Evolutionary conservation across 2,113 vertebrate species (phyloP), one percentile per base, ranked within the genome.

Genomic region (Pterophyllum scalare): DNA sequence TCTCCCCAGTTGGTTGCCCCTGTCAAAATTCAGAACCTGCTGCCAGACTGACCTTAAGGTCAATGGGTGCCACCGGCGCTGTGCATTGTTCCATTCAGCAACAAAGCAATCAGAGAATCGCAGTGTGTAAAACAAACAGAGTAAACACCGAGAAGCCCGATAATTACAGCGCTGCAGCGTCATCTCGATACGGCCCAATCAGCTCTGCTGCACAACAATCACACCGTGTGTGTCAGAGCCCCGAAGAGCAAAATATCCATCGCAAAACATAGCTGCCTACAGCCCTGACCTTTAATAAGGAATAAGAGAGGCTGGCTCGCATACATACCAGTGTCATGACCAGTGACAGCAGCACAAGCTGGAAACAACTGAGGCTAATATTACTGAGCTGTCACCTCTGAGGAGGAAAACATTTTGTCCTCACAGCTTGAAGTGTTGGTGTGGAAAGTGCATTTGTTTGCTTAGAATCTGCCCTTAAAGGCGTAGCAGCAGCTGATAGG

Each of bases 11-110:
- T 86, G 93, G 91, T 91, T 92, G 87, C 91, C 86, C 87, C 93
- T 90, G 93, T 95, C 93, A 95, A 94, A 95, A 92, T 90, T 93
- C 89, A 79, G 87, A 94, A 94, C 94, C 94, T 94, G 94, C 93
- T 91, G 92, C 94, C 91, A 90, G 83, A 91, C 81, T 92, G 92
- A 94, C 94, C 95, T 93, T 90, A 94, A 94, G 93, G 93, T 93
- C 92, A 93, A 88, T 26, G 79, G 81, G 61, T 28, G 91, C 93
- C 89, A 85, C 75, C 14, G 85, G 91, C 90, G 22, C 70, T 74
- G 83, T 82, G 82, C 87, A 61, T 80, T 86, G 83, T 89, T 87
- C 65, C 74, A 11, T 15, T 77, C 80, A 84, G 82, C 82, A 87
- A 85, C 87, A 87, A 85, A 82, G 82, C 83, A 85, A 84, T 85